Evolutionary conservation across 2,888 invertebrate genomes (phyloP), one percentile per base, ranked within the genome.

Genomic region (Sthenelais limicola): DNA sequence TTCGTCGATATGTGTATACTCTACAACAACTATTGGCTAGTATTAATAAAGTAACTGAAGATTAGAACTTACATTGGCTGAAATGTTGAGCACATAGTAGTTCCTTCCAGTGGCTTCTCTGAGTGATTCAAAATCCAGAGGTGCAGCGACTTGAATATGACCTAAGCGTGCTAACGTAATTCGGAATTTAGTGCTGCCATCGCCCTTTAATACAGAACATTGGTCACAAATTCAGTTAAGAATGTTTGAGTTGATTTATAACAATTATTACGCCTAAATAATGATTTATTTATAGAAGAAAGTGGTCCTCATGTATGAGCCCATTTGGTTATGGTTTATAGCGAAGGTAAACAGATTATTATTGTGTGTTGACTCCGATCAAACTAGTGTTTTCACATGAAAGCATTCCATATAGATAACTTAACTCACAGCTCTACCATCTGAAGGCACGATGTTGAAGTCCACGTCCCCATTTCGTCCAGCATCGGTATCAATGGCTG

Each of bases 401-500:
- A 43, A 9, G 18, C 43, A 9, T 12, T 15, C 9, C 12, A 43
- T 43, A 43, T 43, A 9, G 18, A 43, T 12, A 9, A 43, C 9
- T 28, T 9, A 26, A 73, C 71, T 71, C 43, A 76, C 77, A 15
- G 43, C 26, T 12, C 54, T 49, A 4, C 72, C 72, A 35, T 75
- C 56, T 35, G 71, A 71, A 0, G 66, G 69, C 18, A 74, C 72
- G 30, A 78, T 76, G 12, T 51, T 33, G 66, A 71, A 78, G 56
- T 69, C 52, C 5, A 78, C 49, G 33, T 77, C 74, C 2, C 58
- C 48, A 51, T 78, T 78, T 5, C 67, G 26, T 7, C 78, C 76
- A 5, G 67, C 54, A 74, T 84, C 84, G 18, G 52, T 66, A 74
- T 85, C 85, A 56, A 74, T 78, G 1, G 84, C 84, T 12, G 77